phyloP scores from a whole-genome alignment of 2,113 vertebrate genomes.

The Agapornis roseicollis region DNA sequence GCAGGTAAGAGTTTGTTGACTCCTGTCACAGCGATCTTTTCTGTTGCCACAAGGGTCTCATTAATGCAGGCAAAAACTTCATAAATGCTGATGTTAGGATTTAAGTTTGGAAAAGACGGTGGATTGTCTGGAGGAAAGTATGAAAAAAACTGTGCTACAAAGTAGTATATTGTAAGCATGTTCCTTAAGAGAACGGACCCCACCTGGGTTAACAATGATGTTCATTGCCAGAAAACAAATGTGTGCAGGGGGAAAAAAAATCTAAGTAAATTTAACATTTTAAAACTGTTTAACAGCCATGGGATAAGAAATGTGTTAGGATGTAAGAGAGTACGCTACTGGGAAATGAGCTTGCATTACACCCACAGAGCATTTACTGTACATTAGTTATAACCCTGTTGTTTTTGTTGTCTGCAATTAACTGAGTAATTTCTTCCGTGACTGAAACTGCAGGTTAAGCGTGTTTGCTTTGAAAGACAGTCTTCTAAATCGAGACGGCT shows the following conservation, averaged over 20 bases:
- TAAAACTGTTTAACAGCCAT: slow-evolving; percentile 5
- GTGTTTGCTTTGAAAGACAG: slow-evolving; percentile 33
- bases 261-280: background rate
- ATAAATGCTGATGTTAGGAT: background rate
- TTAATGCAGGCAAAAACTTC: background rate
- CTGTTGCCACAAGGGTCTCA: background rate
- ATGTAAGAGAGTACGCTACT: background rate
- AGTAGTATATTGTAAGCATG: background rate
- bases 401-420: slow-evolving; percentile 61
- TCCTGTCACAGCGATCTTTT: background rate
- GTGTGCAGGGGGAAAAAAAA: background rate
- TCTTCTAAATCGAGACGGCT: background rate
- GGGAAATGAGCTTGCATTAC: slow-evolving; percentile 36
- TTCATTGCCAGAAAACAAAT: slow-evolving; percentile 1
- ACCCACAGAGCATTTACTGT: slow-evolving; percentile 50
- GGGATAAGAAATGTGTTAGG: slow-evolving; percentile 12
- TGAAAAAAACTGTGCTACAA: background rate
- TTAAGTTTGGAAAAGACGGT: background rate
- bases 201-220: background rate
- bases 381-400: slow-evolving; percentile 48
- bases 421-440: slow-evolving; percentile 59
- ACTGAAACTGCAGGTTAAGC: slow-evolving; percentile 54
- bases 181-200: background rate
- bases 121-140: background rate
- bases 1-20: background rate